Evolutionary conservation across 1,140 invertebrate genomes (phyloP), one percentile per base, ranked within the genome.

Genomic region (honey bee (Apis mellifera)): DNA sequence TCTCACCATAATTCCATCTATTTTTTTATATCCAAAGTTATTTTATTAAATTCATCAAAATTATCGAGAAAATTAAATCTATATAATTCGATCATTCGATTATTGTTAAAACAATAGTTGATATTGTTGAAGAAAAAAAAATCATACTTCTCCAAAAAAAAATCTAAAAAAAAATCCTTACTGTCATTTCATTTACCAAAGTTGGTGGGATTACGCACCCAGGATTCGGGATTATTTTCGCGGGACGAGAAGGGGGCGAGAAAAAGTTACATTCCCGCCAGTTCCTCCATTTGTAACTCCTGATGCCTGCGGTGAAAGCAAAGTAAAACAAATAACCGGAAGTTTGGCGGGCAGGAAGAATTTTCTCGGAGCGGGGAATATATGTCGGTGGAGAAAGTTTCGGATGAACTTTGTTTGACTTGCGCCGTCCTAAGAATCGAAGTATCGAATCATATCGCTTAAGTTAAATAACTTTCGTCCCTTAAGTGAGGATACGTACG

Each of bases 371-470:
- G n/a, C 54, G 4, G 83, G 79, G 86, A 76, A 85, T 87, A 87
- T 73, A 82, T 87, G 88, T 84, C 88, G 72, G 82, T 82, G 69
- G 69, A 54, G 52, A 85, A 90, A 89, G 68, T 89, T 84, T 9
- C 23, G 64, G 42, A 65, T 55, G 83, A 90, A 90, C 86, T 89
- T 86, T 87, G 86, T 89, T 89, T 86, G 86, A 86, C 83, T 89
- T 82, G 71, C 82, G 68, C 71, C 72, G 17, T 64, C 72, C 1
- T 26, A 83, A 75, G 81, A 90, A 90, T 87, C 85, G 86, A 89
- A 83, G 84, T 90, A 90, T 90, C 86, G 86, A 89, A 89, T 89
- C 84, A 84, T 90, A 90, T 88, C 86, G 86, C 86, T 90, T 84
- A 84, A 90, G 83, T 90, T 90, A 86, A 91, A 90, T 83, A 90